Percentiles rank a stretch among this genome's conserved stretches.
phyloP scores from a whole-genome alignment of 1,140 invertebrate species.

The Scylla paramamosain region DNA sequence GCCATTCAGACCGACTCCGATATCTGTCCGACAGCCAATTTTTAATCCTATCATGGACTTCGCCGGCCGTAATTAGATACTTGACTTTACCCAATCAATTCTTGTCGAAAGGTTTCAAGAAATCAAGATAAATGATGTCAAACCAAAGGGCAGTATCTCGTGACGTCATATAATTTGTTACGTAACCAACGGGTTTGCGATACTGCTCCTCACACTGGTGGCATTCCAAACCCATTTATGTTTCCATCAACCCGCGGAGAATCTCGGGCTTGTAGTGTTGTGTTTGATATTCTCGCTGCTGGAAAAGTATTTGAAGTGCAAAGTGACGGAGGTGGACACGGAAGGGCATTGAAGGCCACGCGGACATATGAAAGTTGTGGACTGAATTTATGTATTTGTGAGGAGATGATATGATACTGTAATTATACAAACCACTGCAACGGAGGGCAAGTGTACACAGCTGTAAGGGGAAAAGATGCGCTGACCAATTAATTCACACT shows the following conservation, averaged over 20 bases:
- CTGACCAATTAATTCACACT: not conserved
- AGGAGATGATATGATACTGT: not conserved
- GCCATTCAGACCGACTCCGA: not conserved
- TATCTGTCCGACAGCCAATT: slow-evolving; percentile 13
- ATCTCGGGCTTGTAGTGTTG: not conserved
- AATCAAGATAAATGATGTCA: slow-evolving; percentile 15
- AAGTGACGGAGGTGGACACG: not conserved
- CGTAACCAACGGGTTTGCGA: not conserved
- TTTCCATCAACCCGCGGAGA: not conserved
- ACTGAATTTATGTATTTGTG: not conserved
- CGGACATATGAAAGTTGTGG: not conserved
- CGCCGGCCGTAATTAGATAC: not conserved
- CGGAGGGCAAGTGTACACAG: not conserved
- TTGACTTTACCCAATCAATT: slow-evolving; percentile 12
- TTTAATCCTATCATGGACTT: slow-evolving; percentile 14
- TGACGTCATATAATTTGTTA: slow-evolving; percentile 13
- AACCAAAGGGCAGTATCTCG: not conserved
- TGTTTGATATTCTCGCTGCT: not conserved
- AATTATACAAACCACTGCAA: not conserved
- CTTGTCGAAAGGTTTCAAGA: not conserved
- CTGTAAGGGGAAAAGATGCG: not conserved
- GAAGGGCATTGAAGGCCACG: not conserved
- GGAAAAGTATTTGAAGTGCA: not conserved
- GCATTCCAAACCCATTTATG: not conserved
- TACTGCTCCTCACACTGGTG: not conserved